Base-by-base conservation (phyloP, 2,113 vertebrate species). In the Chitala chitala region DNA sequence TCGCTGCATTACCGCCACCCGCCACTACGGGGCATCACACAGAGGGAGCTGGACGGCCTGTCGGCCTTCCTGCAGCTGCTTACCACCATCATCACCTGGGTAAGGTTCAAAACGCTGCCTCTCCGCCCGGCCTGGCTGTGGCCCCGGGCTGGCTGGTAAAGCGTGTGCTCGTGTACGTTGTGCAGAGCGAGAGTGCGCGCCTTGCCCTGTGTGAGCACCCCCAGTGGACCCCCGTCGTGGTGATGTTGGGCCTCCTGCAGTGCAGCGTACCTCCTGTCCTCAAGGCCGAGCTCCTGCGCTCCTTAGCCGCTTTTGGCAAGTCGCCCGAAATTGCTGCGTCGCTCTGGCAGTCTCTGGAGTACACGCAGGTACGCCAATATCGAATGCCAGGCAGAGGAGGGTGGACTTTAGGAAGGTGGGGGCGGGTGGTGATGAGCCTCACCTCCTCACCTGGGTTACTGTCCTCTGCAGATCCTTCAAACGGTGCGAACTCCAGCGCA, bases 341-440 rank as follows among this genome's bases (percentile, higher is more conserved):
- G 0, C 93, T 99, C 55, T 99, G 97, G 97, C 97, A 98, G 66
- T 98, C 97, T 0, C 81, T 99, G 86, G 97, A 99, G 76, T 98
- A 98, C 58, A 94, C 95, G 4, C 97, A 99, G 94, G 97, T 97
- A 46, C 36, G 73, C 4, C 22, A n/a, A 51, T 51, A 29, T 22
- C 66, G 15, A 9, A 33, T 13, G 48, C 5, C 71, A 17, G 10
- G 53, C 29, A 29, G 6, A 3, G 9, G 31, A 38, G 56, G 33
- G 26, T 8, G 26, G 8, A 31, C 29, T 0, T n/a, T n/a, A n/a
- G n/a, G n/a, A n/a, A n/a, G n/a, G 44, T 5, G 44, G 44, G 44
- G 44, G 44, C 44, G 10, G 5, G 44, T 12, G 44, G 10, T 12
- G 22, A 17, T 38, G 9, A 6, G 46, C 15, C 5, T 24, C 24